Conservation (phyloP, 2,888 invertebrate species). For the Ectobius pallidus region DNA sequence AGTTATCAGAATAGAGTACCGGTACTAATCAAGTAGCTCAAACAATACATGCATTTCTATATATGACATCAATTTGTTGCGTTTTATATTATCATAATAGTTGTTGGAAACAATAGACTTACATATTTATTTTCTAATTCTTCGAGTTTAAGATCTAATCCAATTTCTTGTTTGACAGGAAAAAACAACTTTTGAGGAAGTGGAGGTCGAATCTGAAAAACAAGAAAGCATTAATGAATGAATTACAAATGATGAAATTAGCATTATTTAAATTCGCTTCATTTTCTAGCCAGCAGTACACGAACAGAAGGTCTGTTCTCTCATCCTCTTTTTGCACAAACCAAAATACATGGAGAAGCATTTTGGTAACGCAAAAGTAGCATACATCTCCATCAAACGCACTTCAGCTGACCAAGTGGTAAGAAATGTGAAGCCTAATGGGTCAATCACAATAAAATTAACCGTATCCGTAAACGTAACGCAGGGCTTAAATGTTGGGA, state of each 20-base stretch:
- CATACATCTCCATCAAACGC: not conserved
- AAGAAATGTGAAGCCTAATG: too few species aligned
- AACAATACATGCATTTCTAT: too few species aligned
- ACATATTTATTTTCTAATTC: too few species aligned
- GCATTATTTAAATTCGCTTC: not conserved
- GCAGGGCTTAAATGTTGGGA: too few species aligned
- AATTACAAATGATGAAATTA: not conserved
- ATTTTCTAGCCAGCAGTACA: not conserved
- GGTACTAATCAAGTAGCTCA: too few species aligned
- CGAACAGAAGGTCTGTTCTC: not conserved
- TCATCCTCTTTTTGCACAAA: not conserved
- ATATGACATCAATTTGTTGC: too few species aligned
- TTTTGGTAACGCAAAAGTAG: not conserved
- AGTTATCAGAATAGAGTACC: too few species aligned
- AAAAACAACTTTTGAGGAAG: not conserved
- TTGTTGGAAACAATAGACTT: too few species aligned
- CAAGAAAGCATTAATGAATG: not conserved
- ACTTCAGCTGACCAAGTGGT: not conserved
- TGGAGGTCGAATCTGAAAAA: not conserved
- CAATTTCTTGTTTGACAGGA: not conserved
- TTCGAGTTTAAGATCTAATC: not conserved
- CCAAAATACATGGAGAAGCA: not conserved
- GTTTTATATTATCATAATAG: too few species aligned
- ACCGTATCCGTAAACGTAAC: not conserved
- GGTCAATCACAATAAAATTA: not conserved